Evolutionary conservation across 2,888 invertebrate genomes (phyloP), one percentile per base, ranked within the genome.

Genomic region (Hybos culiciformis): DNA sequence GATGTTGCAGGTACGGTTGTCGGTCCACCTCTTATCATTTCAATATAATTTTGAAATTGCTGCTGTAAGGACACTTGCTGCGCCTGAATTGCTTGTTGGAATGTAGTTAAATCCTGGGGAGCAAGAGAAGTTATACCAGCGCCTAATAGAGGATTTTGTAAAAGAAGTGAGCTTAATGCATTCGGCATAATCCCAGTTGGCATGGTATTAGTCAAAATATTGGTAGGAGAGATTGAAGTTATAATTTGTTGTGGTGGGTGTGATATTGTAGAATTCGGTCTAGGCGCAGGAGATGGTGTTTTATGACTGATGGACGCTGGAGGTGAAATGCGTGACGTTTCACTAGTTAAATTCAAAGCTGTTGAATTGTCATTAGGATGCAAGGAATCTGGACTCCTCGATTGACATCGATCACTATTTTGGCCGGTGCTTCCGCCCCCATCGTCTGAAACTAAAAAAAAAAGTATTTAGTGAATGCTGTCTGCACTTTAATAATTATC

Each of bases 11-110:
- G 36, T 7, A 12, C n/a, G n/a, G 4, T 36, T 3, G 20, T 14
- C 7, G 36, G 6, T n/a, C 14, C 4, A 36, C 36, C 21, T 18
- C 45, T 42, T 24, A 65, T 45, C n/a, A 67, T 47, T 17, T 67
- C 63, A 41, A 66, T 58, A 46, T 66, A 66, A 43, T 53, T 63
- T 43, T 62, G 63, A 45, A 67, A 62, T 43, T 67, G 67, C 39
- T 66, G 67, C 33, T 66, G 67, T 44, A 67, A 41, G 1, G 62
- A 57, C 14, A 58, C 59, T 45, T 66, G 67, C 18, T 64, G 63
- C 26, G 66, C 59, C 31, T 65, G 65, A 48, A 67, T 38, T 33
- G 58, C 51, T 46, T 63, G 64, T 38, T 65, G 64, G 32, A 66
- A 58, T 38, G 62, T 57, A 5, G 56, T 53, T 33, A 61, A 61